Percentiles rank a stretch among this genome's conserved stretches.
Evolutionary conservation across 92 coral and sea anemone genomes (phyloP).

Genomic region (Scolanthus callimorphus): DNA sequence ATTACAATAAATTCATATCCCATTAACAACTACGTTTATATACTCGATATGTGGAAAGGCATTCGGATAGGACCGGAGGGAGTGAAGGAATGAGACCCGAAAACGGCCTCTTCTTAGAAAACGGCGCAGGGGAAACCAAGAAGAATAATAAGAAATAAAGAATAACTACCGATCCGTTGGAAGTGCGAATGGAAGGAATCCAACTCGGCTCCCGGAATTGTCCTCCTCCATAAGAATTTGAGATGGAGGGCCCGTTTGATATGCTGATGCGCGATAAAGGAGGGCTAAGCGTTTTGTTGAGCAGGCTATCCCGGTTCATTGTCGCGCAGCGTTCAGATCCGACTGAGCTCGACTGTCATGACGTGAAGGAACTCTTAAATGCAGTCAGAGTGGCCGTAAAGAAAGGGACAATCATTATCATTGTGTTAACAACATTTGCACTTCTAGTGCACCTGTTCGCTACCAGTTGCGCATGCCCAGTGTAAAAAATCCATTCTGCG

Average conservation of each 20-base stretch:
- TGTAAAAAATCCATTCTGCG: conserved; percentile 76
- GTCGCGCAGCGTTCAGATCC: conserved; percentile 77
- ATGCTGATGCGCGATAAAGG: conserved; percentile 82
- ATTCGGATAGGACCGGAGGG: too few relatives aligned
- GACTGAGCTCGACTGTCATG: conserved; percentile 94
- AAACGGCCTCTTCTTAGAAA: conserved; percentile 13
- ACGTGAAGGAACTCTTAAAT: conserved; percentile 99
- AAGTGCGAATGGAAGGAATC: conserved; percentile 99
- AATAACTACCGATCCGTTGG: conserved; percentile 96
- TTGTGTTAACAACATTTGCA: conserved; percentile 99
- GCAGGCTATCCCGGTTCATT: conserved; percentile 97
- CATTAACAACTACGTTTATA: too few relatives aligned
- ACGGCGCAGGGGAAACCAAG: conserved; percentile 28
- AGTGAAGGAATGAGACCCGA: not conserved
- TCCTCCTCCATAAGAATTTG: conserved; percentile 93
- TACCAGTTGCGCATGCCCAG: conserved; percentile 89
- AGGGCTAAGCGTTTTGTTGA: conserved; percentile 95
- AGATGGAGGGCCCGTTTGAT: conserved; percentile 89
- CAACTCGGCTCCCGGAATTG: conserved; percentile 97
- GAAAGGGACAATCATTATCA: conserved; percentile 99
- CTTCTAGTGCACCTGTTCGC: conserved; percentile 99
- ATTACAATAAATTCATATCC: not conserved
- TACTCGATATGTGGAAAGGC: too few relatives aligned
- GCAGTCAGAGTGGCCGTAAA: conserved; percentile 99
- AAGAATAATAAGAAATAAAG: conserved; percentile 13